A percentile compares a stretch with the other conserved stretches of the same genome.
Conservation (phyloP, 1,140 invertebrate species). For the Drosophila quadrilineata region DNA sequence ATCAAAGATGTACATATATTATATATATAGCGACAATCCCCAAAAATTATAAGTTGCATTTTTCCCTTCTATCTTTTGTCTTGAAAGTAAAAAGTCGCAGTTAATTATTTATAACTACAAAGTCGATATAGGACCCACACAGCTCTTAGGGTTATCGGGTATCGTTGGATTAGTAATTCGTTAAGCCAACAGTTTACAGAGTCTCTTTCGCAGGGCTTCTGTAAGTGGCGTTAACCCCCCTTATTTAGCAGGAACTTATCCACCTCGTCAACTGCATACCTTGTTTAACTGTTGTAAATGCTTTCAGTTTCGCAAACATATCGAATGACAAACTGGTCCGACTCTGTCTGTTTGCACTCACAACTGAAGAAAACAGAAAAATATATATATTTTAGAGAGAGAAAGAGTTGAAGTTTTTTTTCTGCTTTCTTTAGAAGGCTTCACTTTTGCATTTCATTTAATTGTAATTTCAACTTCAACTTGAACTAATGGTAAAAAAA, state of each 20-base stretch:
- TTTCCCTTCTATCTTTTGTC: too few relatives aligned
- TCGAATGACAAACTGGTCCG: slow-evolving; percentile 33
- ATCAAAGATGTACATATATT: too few relatives aligned
- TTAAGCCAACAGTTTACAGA: slow-evolving; percentile 73
- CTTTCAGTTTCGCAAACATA: slow-evolving; percentile 18
- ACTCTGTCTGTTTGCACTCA: too few relatives aligned
- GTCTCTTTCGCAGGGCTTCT: slow-evolving; percentile 57
- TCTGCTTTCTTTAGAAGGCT: slow-evolving; percentile 37
- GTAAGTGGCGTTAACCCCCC: slow-evolving; percentile 34
- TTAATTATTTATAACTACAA: too few relatives aligned
- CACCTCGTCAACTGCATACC: neutral
- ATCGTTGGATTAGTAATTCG: slow-evolving; percentile 67
- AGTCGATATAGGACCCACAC: neutral
- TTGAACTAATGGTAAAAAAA: slow-evolving; percentile 23
- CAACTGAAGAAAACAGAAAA: too few relatives aligned
- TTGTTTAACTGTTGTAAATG: slow-evolving; percentile 3
- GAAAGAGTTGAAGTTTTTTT: too few relatives aligned
- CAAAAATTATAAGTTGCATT: too few relatives aligned
- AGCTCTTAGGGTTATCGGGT: slow-evolving; percentile 9
- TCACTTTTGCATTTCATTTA: slow-evolving; percentile 36
- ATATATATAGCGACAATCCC: too few relatives aligned
- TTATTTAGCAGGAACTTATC: neutral
- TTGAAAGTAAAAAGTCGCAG: too few relatives aligned
- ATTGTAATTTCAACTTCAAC: slow-evolving; percentile 43
- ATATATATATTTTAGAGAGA: too few relatives aligned